Evolutionary conservation across 2,888 invertebrate genomes (phyloP), one percentile per base, ranked within the genome.

Genomic region (Phengaris alcon): DNA sequence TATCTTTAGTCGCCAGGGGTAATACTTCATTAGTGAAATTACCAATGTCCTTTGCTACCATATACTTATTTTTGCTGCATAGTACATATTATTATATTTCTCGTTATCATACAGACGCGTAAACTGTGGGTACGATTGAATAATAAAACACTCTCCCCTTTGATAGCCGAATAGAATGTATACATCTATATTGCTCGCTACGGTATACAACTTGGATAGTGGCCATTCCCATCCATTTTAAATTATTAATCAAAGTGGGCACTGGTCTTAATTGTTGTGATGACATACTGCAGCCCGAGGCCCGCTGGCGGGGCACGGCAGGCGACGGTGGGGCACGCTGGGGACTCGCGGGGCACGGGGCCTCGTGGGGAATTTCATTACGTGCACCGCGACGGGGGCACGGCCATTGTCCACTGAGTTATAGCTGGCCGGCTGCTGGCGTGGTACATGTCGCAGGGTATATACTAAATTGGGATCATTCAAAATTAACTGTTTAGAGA

Each of bases 361-460:
- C 76, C 82, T 80, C 81, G 82, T 84, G 80, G 88, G 88, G 92
- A 91, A 92, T 92, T 92, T 92, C 91, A 92, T 92, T 91, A 92
- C 81, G 81, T 79, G 78, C 78, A 81, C 82, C 85, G 84, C 86
- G 85, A 88, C 87, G 87, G 88, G 89, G 85, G 83, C 83, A 80
- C 77, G 77, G 80, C 87, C 80, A 90, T 91, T 91, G 92, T 91
- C 81, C 88, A 86, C 86, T 91, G 92, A 92, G 85, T 92, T 92
- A 92, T 90, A 79, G 87, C 48, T 77, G 77, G 76, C 76, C 75
- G 78, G 68, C 77, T 82, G 83, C 82, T 82, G 82, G 81, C 80
- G 84, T 79, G 77, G 81, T 83, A 81, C 77, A 81, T 75, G 84
- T 78, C 46, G 77, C 78, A 15, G 84, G 59, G 10, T 3, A 54